Evolutionary conservation across 2,797 vertebrate species (phyloP), one percentile per base, ranked within the genome.

Genomic region (Percopsis omiscomaycus): DNA sequence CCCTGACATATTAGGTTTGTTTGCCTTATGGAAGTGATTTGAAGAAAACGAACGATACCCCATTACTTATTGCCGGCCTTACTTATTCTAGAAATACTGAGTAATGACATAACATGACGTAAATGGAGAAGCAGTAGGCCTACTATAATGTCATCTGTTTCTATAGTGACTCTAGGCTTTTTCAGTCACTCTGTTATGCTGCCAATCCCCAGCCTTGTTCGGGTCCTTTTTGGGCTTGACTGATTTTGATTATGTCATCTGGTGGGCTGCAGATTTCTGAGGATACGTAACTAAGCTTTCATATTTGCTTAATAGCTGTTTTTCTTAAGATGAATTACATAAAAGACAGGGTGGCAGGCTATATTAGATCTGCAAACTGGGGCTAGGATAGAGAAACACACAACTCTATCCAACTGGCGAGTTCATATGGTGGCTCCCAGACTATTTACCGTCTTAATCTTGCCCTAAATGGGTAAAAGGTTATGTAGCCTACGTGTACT

Each of bases 221-320:
- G 8, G 32, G 32, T 37, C 59, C 48, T 52, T 8, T 55, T 51
- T 66, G 55, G 63, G 51, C 52, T 65, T 55, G 45, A 54, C 65
- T 77, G 74, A 71, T 77, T 78, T 78, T 42, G 60, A 66, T 81
- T 74, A 71, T 83, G 69, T 72, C 60, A 80, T 77, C 76, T 62
- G 66, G 73, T 69, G 52, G 59, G 52, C 54, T 58, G 73, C 74
- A 75, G 69, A 79, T 81, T 67, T 71, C 49, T 47, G 8, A 71
- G 59, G n/a, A 59, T 28, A 22, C 50, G n/a, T 62, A 57, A 46
- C 46, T 44, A 32, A 1, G 63, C 49, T 55, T 74, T 75, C 10
- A 68, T 73, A 59, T 55, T 1, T 64, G 9, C 37, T 9, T 9
- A 42, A 2, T 9, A 6, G 37, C 64, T 54, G 62, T 69, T 65